phyloP scores from a whole-genome alignment of 2,797 vertebrate genomes.

The Lerista edwardsae region DNA sequence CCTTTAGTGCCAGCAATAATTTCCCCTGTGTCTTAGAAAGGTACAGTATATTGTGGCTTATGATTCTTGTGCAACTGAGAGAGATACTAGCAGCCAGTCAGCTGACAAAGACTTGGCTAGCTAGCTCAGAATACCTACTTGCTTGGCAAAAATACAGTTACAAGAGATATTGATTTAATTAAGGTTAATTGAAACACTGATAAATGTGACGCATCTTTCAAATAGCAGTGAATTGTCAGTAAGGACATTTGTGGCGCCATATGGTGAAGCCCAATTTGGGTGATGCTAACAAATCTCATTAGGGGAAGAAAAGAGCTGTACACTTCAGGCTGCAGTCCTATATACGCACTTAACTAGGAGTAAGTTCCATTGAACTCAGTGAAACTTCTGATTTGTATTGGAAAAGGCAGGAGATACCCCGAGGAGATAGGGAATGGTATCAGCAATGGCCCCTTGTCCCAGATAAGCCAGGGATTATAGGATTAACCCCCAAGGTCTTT shows the following conservation, averaged over 20 bases:
- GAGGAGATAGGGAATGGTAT: too few species aligned
- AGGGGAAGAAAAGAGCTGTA: not conserved
- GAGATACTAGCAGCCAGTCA: conserved; percentile 63
- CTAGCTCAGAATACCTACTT: conserved; percentile 41
- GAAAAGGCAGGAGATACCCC: too few species aligned
- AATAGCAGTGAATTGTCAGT: conserved; percentile 36
- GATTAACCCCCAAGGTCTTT: too few species aligned
- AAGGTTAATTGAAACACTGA: conserved; percentile 66
- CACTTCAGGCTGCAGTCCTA: not conserved
- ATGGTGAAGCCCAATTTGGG: conserved; percentile 26
- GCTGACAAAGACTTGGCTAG: conserved; percentile 59
- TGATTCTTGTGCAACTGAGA: conserved; percentile 55
- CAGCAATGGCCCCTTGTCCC: too few species aligned
- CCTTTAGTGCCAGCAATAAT: conserved; percentile 58
- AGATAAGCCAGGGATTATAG: too few species aligned
- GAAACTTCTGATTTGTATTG: too few species aligned
- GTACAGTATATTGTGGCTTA: conserved; percentile 48
- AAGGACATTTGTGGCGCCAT: conserved; percentile 34
- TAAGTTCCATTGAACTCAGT: too few species aligned
- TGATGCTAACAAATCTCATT: conserved; percentile 31
- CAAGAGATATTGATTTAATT: conserved; percentile 72
- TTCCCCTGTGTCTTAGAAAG: conserved; percentile 51
- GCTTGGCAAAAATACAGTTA: conserved; percentile 65
- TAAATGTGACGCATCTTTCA: conserved; percentile 55
- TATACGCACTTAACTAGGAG: too few species aligned